Evolutionary conservation across 2,888 invertebrate species (phyloP), one percentile per base, ranked within the genome.

Genomic region (Schrankia costaestrigalis): DNA sequence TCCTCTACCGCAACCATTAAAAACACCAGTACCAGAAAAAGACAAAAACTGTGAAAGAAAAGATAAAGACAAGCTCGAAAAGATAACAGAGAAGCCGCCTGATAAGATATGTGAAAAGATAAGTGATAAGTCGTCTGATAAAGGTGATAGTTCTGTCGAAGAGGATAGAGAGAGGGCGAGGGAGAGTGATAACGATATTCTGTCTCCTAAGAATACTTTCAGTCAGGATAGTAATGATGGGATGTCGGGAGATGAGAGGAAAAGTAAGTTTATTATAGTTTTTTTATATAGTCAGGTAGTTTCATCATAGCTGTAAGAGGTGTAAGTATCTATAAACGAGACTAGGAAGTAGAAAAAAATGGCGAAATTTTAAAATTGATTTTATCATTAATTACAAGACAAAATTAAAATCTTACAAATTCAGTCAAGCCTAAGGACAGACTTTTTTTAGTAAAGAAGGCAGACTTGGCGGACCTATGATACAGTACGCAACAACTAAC

Each of bases 161-260:
- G 82, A 85, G 17, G 77, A 81, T 11, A 58, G 59, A 14, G 76
- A 56, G 11, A 42, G 53, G 24, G 58, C 52, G 13, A 58, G 69
- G 15, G 79, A 78, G 60, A 80, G 77, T 29, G 79, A 79, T 35
- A 73, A 61, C 1, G 78, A 79, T 29, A 69, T 86, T 26, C 64
- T 86, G 41, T 88, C 88, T 4, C 87, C 88, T 1, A 85, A 79
- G 58, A 73, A 76, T 18, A 63, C 71, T 0, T 81, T 60, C 17
- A 76, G 79, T 19, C 85, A 85, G 35, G 88, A 88, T 24, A 88
- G 88, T 26, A 88, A 86, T 27, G 88, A 89, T 35, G 87, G 83
- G 0, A 42, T 82, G 56, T 87, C 86, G 0, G 86, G 86, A 0
- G 88, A 88, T 46, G 87, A 87, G 42, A 71, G 79, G 45, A 86